Conservation (phyloP, 1,140 invertebrate species). For the Limonius californicus region DNA sequence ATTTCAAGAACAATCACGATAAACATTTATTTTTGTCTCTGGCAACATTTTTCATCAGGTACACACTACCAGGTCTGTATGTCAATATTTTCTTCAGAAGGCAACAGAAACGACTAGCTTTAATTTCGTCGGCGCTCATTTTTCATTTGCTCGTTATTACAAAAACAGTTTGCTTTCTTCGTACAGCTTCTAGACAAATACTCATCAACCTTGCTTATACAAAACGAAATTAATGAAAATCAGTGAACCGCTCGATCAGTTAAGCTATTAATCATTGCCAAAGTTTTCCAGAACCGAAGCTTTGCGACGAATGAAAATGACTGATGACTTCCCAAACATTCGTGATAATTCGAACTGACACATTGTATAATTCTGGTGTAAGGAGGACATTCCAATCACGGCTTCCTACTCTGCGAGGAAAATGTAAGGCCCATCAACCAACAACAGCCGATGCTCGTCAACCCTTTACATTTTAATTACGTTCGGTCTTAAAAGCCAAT, state of each 20-base stretch:
- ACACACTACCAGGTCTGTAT: too few species aligned
- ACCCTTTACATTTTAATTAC: constrained; percentile 32
- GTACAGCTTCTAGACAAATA: background rate
- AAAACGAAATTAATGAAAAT: constrained; percentile 37
- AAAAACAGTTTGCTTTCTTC: too few species aligned
- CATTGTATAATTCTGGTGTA: background rate
- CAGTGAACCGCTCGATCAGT: constrained; percentile 34
- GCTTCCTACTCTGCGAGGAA: background rate
- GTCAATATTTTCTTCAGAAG: too few species aligned
- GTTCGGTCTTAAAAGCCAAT: constrained; percentile 31
- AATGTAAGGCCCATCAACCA: background rate
- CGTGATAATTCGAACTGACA: constrained; percentile 5
- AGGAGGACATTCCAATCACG: background rate
- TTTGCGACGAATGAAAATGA: constrained; percentile 11
- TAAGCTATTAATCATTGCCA: constrained; percentile 30
- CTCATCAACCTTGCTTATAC: constrained; percentile 19
- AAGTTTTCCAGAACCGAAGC: constrained; percentile 5
- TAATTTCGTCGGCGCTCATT: too few species aligned
- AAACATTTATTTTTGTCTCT: too few species aligned
- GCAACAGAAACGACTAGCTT: too few species aligned
- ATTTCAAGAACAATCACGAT: too few species aligned
- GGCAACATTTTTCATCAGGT: too few species aligned
- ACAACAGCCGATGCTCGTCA: background rate
- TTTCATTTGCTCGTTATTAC: too few species aligned
- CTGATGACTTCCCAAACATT: constrained; percentile 21